Conservation (phyloP, 2,113 vertebrate species). For the Tamias sibiricus region DNA sequence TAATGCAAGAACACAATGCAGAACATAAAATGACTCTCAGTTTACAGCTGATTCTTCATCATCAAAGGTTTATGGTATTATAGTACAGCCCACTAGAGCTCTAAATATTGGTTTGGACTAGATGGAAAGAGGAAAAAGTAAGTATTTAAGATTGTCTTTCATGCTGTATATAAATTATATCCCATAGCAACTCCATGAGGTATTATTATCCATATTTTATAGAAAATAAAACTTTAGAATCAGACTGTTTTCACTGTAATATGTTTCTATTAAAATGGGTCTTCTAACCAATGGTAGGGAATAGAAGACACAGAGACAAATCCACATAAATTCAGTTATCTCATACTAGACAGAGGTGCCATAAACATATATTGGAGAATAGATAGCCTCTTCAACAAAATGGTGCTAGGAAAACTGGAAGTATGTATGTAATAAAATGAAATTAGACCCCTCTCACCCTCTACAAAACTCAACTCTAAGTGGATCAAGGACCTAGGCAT, state of each 20-base stretch:
- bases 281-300: not conserved
- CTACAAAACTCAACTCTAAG: no score
- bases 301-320: no score
- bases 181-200: not conserved
- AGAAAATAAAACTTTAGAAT: constrained; percentile 12
- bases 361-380: no score
- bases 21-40: not conserved
- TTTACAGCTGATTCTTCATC: constrained; percentile 20
- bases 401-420: no score
- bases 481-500: no score
- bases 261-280: not conserved
- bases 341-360: no score
- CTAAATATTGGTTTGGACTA: not conserved
- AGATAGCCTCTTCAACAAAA: no score
- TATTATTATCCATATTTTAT: constrained; percentile 21
- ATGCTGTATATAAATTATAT: not conserved
- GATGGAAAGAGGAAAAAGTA: not conserved
- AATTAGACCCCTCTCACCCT: no score
- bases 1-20: not conserved
- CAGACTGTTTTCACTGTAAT: not conserved
- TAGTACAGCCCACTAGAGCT: not conserved
- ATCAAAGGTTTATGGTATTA: constrained; percentile 16
- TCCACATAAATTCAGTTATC: no score
- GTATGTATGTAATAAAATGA: no score
- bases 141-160: not conserved